Percentiles rank a stretch among this genome's conserved stretches.
Evolutionary conservation across 2,113 vertebrate genomes (phyloP).

Genomic region (Microcebus tavaratra): DNA sequence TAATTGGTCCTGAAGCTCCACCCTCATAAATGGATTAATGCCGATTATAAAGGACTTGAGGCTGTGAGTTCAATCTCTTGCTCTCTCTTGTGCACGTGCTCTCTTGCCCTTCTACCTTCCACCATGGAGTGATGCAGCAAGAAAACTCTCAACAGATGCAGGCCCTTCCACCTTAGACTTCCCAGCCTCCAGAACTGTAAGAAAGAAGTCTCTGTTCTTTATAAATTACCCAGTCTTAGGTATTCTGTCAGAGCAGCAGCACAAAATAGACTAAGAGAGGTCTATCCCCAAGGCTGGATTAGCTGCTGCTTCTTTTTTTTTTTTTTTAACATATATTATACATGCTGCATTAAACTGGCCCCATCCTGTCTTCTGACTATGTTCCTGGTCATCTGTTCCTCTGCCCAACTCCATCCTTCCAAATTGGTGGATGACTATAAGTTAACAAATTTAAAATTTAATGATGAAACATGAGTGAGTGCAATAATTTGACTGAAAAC

Average conservation of each 20-base stretch:
- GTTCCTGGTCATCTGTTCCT: neutral
- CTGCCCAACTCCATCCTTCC: neutral
- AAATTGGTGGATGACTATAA: neutral
- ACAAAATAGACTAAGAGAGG: neutral
- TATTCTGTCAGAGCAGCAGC: neutral
- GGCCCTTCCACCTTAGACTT: neutral
- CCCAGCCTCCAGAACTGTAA: neutral
- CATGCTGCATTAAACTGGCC: neutral
- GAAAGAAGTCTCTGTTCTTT: neutral
- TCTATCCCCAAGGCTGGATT: neutral
- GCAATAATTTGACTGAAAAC: neutral
- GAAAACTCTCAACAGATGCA: neutral
- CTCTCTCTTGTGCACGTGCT: neutral
- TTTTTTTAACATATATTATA: neutral
- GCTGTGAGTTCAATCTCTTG: neutral
- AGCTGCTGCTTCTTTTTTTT: too few relatives aligned
- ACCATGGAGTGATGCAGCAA: neutral
- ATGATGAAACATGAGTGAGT: neutral
- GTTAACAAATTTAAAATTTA: slow-evolving; percentile 68
- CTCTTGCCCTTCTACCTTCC: neutral
- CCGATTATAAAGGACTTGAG: neutral
- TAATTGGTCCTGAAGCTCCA: neutral
- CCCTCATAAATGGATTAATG: neutral
- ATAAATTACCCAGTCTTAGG: neutral
- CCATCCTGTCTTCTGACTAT: neutral